Evolutionary conservation across 1,140 invertebrate species (phyloP).

Genomic region (Trachymyrmex cornetzi): DNA sequence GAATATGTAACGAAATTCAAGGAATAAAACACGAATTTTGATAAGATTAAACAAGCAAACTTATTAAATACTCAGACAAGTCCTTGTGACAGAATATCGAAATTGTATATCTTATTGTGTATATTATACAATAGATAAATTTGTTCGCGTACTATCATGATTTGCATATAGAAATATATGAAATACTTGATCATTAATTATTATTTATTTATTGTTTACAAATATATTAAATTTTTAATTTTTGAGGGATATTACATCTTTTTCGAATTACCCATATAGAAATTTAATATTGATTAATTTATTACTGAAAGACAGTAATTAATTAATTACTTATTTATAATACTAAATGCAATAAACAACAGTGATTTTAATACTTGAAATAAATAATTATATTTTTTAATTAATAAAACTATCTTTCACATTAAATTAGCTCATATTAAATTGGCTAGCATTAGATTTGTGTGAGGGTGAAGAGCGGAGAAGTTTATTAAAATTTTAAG

Average conservation of each 20-base stretch:
- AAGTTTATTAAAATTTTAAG: too few species aligned
- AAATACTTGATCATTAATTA: not conserved
- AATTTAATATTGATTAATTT: too few species aligned
- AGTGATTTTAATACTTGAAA: too few species aligned
- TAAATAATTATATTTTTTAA: too few species aligned
- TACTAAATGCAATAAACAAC: too few species aligned
- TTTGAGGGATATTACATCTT: not conserved
- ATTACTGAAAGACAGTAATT: too few species aligned
- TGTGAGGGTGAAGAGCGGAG: too few species aligned
- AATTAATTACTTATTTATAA: too few species aligned
- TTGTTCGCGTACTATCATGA: not conserved
- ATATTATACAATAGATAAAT: not conserved
- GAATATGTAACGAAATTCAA: conserved; percentile 19
- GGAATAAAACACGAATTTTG: conserved; percentile 19
- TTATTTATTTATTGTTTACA: not conserved
- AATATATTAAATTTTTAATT: conserved; percentile 19
- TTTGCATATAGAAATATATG: not conserved
- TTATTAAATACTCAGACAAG: conserved; percentile 4
- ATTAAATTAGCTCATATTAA: too few species aligned
- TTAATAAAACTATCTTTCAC: too few species aligned
- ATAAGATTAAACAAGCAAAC: conserved; percentile 22
- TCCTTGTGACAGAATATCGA: not conserved
- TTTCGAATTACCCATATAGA: not conserved
- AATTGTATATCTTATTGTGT: not conserved
- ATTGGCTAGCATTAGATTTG: too few species aligned